These are phyloP conservation scores for Pogoniulus pusillus DNA, from an alignment of 2,797 vertebrate genomes.

Conservation along the genomic window DNA sequence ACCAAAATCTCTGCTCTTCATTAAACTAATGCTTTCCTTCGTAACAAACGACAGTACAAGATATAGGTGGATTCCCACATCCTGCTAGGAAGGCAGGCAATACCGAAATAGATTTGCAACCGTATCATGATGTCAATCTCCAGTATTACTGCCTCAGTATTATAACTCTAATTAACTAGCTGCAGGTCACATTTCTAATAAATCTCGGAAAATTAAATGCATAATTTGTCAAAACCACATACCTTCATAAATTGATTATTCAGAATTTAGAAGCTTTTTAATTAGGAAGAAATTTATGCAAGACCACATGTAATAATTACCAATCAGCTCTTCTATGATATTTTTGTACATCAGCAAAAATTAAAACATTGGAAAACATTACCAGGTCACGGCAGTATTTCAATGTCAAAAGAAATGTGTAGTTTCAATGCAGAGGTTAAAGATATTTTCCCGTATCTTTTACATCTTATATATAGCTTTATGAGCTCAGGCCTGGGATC, in stretches of 20 bases:
- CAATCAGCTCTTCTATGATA: conserved; percentile 78
- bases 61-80: conserved; percentile 60
- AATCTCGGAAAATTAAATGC: conserved; percentile 81
- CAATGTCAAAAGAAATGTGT: conserved; percentile 77
- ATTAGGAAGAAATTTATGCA: conserved; percentile 83
- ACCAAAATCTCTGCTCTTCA: conserved; percentile 64
- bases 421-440: conserved; percentile 76
- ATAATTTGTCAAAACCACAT: conserved; percentile 79
- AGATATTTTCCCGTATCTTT: conserved; percentile 72
- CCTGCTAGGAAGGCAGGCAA: conserved; percentile 53
- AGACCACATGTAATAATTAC: conserved; percentile 77
- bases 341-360: conserved; percentile 82
- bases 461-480: conserved; percentile 67
- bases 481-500: conserved; percentile 67
- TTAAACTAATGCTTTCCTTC: conserved; percentile 71
- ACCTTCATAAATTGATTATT: conserved; percentile 81
- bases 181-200: conserved; percentile 77
- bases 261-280: conserved; percentile 84
- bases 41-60: conserved; percentile 62
- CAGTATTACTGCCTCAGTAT: conserved; percentile 64
- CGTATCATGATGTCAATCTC: conserved; percentile 71
- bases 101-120: conserved; percentile 72
- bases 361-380: conserved; percentile 78
- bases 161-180: conserved; percentile 77
- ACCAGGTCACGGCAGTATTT: conserved; percentile 76